phyloP scores from a whole-genome alignment of 2,888 invertebrate genomes.

The Chloroclysta siterata region DNA sequence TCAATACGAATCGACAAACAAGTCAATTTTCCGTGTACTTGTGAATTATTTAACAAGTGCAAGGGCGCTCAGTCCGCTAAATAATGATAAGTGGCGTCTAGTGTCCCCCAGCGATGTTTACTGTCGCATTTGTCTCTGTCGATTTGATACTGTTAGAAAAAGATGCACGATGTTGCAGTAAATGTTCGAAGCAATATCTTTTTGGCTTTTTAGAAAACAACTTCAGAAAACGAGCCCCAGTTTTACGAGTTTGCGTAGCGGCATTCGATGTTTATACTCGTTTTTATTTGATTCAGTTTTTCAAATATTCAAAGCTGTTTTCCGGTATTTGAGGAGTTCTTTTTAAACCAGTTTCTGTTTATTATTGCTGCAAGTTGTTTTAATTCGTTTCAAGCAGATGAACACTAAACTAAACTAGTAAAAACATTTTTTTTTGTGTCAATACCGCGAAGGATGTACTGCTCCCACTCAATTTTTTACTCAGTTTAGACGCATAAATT shows the following conservation, averaged over 20 bases:
- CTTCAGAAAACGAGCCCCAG: not conserved
- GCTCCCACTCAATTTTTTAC: too few relatives aligned
- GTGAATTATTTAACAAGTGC: conserved; percentile 57
- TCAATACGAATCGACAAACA: conserved; percentile 29
- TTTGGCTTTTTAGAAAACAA: not conserved
- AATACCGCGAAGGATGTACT: not conserved
- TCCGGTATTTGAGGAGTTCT: not conserved
- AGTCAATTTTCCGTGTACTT: conserved; percentile 38
- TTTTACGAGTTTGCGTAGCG: conserved; percentile 1
- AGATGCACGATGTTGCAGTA: conserved; percentile 45
- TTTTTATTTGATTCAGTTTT: conserved; percentile 1
- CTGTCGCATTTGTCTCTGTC: conserved; percentile 47
- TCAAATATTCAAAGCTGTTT: conserved; percentile 1
- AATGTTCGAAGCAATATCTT: not conserved
- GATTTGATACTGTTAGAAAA: conserved; percentile 48
- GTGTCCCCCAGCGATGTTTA: conserved; percentile 39
- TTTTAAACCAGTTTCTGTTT: not conserved
- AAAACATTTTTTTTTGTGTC: too few relatives aligned
- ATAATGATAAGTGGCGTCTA: conserved; percentile 63
- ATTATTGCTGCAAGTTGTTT: too few relatives aligned
- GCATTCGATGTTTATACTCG: not conserved
- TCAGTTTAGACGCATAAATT: too few relatives aligned
- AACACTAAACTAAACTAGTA: too few relatives aligned
- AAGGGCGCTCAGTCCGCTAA: conserved; percentile 65
- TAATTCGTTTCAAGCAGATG: too few relatives aligned